phyloP scores from a whole-genome alignment of 2,888 invertebrate species.

The Andrena dorsata region DNA sequence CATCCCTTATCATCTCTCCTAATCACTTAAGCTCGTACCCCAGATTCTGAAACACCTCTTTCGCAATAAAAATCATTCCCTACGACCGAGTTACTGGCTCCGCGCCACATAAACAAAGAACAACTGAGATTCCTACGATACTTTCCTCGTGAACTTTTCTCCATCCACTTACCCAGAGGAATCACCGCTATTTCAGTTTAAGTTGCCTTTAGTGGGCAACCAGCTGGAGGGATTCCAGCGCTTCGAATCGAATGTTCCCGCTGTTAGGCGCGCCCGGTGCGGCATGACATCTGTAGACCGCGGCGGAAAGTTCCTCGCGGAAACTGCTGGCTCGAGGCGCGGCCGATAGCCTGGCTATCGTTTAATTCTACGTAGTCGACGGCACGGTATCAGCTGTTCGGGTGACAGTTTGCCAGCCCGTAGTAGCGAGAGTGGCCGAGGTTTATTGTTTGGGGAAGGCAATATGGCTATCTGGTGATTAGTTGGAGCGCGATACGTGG shows the following conservation, averaged over 20 bases:
- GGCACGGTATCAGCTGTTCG: slow-evolving; percentile 82
- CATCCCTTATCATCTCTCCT: no score
- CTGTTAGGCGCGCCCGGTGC: background rate
- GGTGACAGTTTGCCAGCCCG: slow-evolving; percentile 81
- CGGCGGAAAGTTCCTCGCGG: background rate
- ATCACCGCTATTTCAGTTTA: background rate
- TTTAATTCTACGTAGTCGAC: slow-evolving; percentile 33
- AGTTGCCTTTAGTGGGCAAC: no score
- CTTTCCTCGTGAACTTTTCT: no score
- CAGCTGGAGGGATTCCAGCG: no score
- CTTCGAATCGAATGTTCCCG: background rate
- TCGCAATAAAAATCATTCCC: no score
- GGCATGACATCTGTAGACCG: slow-evolving; percentile 11
- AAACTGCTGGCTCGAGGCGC: background rate
- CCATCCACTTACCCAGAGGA: background rate
- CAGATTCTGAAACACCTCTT: no score
- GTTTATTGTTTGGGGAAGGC: slow-evolving; percentile 77
- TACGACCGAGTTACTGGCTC: background rate
- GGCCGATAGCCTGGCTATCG: slow-evolving; percentile 28
- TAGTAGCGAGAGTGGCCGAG: slow-evolving; percentile 61
- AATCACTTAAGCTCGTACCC: no score
- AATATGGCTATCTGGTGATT: slow-evolving; percentile 85
- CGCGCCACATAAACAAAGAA: background rate
- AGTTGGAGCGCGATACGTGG: slow-evolving; percentile 74
- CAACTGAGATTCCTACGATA: no score